phyloP scores from a whole-genome alignment of 2,888 invertebrate genomes.

The Cactoblastis cactorum region DNA sequence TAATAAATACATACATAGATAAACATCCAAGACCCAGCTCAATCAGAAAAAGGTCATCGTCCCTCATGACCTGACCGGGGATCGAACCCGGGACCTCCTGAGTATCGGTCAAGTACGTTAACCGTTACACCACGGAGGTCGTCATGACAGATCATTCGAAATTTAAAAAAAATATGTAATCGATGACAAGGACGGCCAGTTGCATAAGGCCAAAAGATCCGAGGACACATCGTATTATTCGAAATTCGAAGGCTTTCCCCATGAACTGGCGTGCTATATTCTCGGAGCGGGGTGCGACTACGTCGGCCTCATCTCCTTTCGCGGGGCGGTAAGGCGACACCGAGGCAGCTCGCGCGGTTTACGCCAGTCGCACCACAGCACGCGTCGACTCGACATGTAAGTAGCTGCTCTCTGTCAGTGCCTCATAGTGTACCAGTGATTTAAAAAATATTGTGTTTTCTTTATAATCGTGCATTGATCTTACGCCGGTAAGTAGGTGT shows the following conservation, averaged over 20 bases:
- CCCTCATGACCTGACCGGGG: no score
- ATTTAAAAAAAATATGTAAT: background rate
- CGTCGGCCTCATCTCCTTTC: constrained; percentile 63
- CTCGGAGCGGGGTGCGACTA: constrained; percentile 57
- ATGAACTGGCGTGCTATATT: constrained; percentile 41
- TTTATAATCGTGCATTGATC: constrained; percentile 53
- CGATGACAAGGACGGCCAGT: background rate
- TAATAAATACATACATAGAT: no score
- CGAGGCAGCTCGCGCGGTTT: constrained; percentile 47
- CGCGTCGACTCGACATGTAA: constrained; percentile 80
- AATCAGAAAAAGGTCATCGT: no score
- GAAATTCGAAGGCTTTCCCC: constrained; percentile 37
- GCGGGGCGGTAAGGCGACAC: constrained; percentile 78
- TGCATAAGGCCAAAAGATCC: background rate
- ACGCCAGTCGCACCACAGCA: constrained; percentile 77
- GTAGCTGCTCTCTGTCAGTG: constrained; percentile 61
- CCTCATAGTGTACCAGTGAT: constrained; percentile 55
- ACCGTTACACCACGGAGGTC: no score
- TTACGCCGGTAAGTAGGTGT: constrained; percentile 60
- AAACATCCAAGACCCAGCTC: no score
- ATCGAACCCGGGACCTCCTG: no score
- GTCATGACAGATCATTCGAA: no score
- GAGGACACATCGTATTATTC: constrained; percentile 16
- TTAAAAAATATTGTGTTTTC: constrained; percentile 51
- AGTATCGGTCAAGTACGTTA: no score